Evolutionary conservation across 2,797 vertebrate genomes (phyloP).

Genomic region (Onychomys leucogaster): DNA sequence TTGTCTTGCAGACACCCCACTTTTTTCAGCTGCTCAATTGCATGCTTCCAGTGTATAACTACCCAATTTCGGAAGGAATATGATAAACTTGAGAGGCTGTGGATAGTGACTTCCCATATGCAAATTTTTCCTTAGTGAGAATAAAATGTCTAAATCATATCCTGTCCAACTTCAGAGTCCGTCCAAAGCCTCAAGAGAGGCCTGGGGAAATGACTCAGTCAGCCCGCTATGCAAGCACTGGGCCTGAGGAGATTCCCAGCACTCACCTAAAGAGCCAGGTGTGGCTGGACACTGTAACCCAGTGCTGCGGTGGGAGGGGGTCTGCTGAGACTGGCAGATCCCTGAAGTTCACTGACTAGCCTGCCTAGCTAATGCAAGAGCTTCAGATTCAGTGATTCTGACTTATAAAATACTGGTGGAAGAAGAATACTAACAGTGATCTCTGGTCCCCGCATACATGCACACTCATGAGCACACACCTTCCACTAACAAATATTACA

Average conservation of each 20-base stretch:
- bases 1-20: not conserved
- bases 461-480: not conserved
- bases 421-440: not conserved
- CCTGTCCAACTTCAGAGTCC: not conserved
- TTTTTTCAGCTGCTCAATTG: not conserved
- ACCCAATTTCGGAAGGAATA: not conserved
- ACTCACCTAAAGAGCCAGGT: not conserved
- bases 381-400: not conserved
- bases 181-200: not conserved
- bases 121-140: not conserved
- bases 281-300: not conserved
- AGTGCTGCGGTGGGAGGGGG: no score
- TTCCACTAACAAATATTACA: not conserved
- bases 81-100: not conserved
- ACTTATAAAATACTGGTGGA: not conserved
- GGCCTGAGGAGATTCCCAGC: not conserved
- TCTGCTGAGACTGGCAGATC: not conserved
- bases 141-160: not conserved
- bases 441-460: not conserved
- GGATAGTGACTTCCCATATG: not conserved
- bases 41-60: not conserved
- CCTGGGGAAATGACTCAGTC: not conserved
- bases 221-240: not conserved
- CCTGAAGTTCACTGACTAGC: not conserved
- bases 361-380: not conserved